phyloP scores from a whole-genome alignment of 2,888 invertebrate genomes.

The Drosophila pseudotalamancana region DNA sequence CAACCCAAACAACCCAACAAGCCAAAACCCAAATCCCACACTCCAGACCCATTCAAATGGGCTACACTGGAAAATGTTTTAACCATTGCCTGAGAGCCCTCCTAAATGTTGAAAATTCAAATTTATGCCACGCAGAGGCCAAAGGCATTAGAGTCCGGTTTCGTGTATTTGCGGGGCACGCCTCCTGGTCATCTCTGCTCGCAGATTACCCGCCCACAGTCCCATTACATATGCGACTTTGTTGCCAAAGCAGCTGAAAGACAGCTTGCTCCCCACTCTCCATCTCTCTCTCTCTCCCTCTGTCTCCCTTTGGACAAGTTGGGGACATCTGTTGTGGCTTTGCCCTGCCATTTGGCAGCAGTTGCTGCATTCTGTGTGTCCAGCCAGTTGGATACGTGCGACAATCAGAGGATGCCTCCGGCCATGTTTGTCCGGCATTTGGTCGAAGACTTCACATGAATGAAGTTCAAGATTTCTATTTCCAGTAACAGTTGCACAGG shows the following conservation, averaged over 20 bases:
- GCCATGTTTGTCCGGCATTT: slow-evolving; percentile 34
- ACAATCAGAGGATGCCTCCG: slow-evolving; percentile 50
- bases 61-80: slow-evolving; percentile 42
- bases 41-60: not conserved
- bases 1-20: not conserved
- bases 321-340: slow-evolving; percentile 58
- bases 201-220: slow-evolving; percentile 38
- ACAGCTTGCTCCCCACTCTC: not conserved
- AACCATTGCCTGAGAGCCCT: slow-evolving; percentile 30
- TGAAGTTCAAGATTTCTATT: too few relatives aligned
- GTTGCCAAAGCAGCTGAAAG: too few relatives aligned
- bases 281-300: too few relatives aligned
- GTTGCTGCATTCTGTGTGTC: slow-evolving; percentile 33
- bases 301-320: slow-evolving; percentile 31
- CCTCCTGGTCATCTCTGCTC: slow-evolving; percentile 29
- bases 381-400: slow-evolving; percentile 51
- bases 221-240: slow-evolving; percentile 61
- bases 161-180: slow-evolving; percentile 46
- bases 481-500: too few relatives aligned
- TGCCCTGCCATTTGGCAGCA: slow-evolving; percentile 36
- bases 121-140: slow-evolving; percentile 63
- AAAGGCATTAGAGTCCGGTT: slow-evolving; percentile 49
- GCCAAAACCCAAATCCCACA: not conserved
- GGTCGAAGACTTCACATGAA: not conserved
- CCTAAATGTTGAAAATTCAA: slow-evolving; percentile 65